These are phyloP conservation scores for Eristalinus sepulchralis DNA, from an alignment of 2,888 invertebrate species.

Conservation along the genomic window DNA sequence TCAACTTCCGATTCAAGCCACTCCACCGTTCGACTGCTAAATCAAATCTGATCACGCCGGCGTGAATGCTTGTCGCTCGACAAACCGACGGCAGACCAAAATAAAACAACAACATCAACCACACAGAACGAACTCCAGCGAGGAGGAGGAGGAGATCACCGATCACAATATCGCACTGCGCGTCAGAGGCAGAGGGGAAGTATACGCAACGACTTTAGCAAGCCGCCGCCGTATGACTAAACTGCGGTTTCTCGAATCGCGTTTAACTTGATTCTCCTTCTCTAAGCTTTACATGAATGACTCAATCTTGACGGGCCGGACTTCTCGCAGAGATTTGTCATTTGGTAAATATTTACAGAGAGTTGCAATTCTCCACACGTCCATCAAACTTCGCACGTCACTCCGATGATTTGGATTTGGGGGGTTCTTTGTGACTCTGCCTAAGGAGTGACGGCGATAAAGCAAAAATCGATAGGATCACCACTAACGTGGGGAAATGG, in stretches of 20 bases:
- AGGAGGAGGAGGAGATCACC: background rate
- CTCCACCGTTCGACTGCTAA: conserved; percentile 53
- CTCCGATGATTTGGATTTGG: background rate
- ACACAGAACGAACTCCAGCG: background rate
- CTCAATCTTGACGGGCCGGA: conserved; percentile 16
- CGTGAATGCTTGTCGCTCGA: conserved; percentile 26
- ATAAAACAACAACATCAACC: conserved; percentile 31
- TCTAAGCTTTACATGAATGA: conserved; percentile 42
- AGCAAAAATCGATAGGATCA: conserved; percentile 7
- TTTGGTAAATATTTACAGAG: conserved; percentile 31
- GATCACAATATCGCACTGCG: conserved; percentile 1
- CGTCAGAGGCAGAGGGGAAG: background rate
- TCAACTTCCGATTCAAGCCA: conserved; percentile 57
- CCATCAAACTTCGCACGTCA: conserved; percentile 17
- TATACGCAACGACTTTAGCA: background rate
- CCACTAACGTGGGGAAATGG: background rate
- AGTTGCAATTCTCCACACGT: background rate
- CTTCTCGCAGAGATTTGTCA: conserved; percentile 40
- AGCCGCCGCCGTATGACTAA: conserved; percentile 49
- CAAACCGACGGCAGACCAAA: conserved; percentile 21
- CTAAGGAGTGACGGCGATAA: background rate
- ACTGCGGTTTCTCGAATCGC: conserved; percentile 48
- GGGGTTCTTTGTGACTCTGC: background rate
- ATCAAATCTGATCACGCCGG: conserved; percentile 59
- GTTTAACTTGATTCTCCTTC: conserved; percentile 50